Evolutionary conservation across 2,113 vertebrate species (phyloP).

Genomic region (Lampris megalopsis): DNA sequence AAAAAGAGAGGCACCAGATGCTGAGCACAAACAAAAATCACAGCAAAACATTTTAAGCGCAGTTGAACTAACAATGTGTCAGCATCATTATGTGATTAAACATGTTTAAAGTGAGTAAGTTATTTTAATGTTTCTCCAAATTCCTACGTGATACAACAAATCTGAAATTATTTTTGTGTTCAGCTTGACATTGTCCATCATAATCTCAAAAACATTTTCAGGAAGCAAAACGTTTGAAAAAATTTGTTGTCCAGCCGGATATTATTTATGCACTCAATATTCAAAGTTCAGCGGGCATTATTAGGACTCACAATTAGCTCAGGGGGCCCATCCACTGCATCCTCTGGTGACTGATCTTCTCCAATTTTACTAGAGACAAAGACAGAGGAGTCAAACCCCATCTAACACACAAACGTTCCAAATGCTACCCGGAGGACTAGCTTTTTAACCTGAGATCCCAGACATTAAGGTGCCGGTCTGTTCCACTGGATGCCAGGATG

Average conservation of each 20-base stretch:
- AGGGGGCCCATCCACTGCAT: constrained; percentile 93
- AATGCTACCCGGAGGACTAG: not conserved
- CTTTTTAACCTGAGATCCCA: constrained; percentile 89
- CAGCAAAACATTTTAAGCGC: too few species aligned
- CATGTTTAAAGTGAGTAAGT: too few species aligned
- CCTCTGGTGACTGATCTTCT: constrained; percentile 94
- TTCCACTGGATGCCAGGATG: constrained; percentile 92
- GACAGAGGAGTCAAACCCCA: not conserved
- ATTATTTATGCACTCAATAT: not conserved
- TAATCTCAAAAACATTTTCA: too few species aligned
- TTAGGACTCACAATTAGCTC: constrained; percentile 87
- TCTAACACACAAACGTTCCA: not conserved
- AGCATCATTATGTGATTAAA: too few species aligned
- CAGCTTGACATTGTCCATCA: too few species aligned
- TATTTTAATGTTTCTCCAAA: too few species aligned
- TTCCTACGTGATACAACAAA: too few species aligned
- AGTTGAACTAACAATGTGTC: too few species aligned
- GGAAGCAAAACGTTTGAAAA: too few species aligned
- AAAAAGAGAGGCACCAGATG: too few species aligned
- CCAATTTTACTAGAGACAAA: constrained; percentile 89
- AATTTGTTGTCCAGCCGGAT: not conserved
- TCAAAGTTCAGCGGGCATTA: not conserved
- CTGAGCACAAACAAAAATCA: too few species aligned
- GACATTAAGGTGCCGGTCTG: constrained; percentile 90
- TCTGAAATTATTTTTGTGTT: too few species aligned